Percentiles rank a stretch among this genome's conserved stretches.
Conservation (phyloP, 2,113 vertebrate genomes). For the Rhombomys opimus region DNA sequence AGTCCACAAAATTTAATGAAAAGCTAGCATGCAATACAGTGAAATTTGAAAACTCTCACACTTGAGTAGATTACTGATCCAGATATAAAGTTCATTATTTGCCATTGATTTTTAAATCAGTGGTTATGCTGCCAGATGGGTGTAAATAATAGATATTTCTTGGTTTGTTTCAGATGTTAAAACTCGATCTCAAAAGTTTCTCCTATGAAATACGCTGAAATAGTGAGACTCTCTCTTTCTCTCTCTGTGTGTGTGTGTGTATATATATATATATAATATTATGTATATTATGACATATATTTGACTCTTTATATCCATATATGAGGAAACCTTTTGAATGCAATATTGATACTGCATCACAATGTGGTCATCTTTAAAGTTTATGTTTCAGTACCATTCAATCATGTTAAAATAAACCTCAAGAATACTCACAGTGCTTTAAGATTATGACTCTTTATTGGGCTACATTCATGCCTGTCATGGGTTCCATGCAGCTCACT, state of each 20-base stretch:
- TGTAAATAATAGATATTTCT: slow-evolving; percentile 64
- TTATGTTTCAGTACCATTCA: background rate
- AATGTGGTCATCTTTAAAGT: background rate
- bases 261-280: no score
- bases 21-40: background rate
- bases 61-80: slow-evolving; percentile 59
- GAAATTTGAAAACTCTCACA: slow-evolving; percentile 60
- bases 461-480: background rate
- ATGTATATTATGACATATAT: background rate
- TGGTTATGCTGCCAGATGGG: background rate
- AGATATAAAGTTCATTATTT: slow-evolving; percentile 52
- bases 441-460: background rate
- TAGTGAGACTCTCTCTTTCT: background rate
- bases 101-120: slow-evolving; percentile 69
- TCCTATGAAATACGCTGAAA: slow-evolving; percentile 34
- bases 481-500: no score
- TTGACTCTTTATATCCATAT: slow-evolving; percentile 29
- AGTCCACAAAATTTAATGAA: slow-evolving; percentile 54
- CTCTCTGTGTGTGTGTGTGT: background rate
- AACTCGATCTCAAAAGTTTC: slow-evolving; percentile 52
- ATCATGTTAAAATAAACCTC: background rate
- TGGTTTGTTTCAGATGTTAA: slow-evolving; percentile 54
- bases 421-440: background rate
- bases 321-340: background rate
- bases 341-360: background rate